phyloP scores from a whole-genome alignment of 2,797 vertebrate species.

The Enoplosus armatus region DNA sequence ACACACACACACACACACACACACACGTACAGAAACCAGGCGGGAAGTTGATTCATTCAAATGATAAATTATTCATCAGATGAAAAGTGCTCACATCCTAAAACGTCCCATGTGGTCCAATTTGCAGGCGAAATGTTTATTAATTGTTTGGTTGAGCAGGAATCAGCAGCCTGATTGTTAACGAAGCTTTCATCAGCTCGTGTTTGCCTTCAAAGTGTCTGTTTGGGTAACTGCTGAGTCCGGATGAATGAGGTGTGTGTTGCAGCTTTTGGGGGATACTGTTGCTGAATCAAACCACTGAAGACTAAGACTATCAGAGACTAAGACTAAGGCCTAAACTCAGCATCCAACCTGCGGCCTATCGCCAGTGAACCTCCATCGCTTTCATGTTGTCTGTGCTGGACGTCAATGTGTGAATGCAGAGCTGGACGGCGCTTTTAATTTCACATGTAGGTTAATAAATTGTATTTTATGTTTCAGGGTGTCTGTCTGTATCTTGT shows the following conservation, averaged over 20 bases:
- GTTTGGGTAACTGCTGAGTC: not conserved
- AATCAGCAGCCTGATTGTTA: conserved; percentile 43
- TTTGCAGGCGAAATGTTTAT: conserved; percentile 67
- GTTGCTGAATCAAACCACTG: not conserved
- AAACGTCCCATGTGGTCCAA: conserved; percentile 63
- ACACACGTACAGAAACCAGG: not conserved
- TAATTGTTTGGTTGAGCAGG: conserved; percentile 57
- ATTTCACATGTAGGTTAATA: too few species aligned
- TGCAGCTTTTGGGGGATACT: not conserved
- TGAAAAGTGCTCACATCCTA: conserved; percentile 57
- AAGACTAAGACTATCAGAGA: not conserved
- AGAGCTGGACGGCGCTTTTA: too few species aligned
- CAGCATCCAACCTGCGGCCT: too few species aligned
- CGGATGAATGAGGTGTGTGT: not conserved
- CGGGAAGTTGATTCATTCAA: conserved; percentile 52
- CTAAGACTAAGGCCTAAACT: not conserved
- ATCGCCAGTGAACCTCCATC: too few species aligned
- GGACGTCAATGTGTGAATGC: too few species aligned
- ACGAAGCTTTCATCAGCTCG: conserved; percentile 22
- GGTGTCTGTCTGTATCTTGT: too few species aligned
- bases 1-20: conserved; percentile 18
- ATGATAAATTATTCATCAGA: conserved; percentile 63
- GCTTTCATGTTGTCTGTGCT: not conserved
- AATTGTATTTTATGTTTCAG: too few species aligned
- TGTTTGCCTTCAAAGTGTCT: conserved; percentile 4